These are phyloP conservation scores for Drosophila aff. DNA, from an alignment of 1,140 invertebrate species.

Conservation along the genomic window DNA sequence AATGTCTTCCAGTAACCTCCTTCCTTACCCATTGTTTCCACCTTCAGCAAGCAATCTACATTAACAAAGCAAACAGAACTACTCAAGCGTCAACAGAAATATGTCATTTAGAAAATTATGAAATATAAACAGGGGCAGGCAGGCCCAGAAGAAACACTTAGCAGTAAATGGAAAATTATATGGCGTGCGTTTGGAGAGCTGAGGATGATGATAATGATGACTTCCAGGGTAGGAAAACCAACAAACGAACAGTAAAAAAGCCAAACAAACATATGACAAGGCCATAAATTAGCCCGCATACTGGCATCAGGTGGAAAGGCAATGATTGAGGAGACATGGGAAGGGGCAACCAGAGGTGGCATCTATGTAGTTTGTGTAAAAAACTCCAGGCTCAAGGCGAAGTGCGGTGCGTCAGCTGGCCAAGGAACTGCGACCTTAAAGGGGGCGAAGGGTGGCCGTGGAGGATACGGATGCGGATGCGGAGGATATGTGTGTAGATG, in stretches of 20 bases:
- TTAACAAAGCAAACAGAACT: constrained; percentile 78
- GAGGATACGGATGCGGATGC: not conserved
- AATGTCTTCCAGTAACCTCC: constrained; percentile 23
- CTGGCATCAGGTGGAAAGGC: constrained; percentile 75
- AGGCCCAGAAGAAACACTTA: constrained; percentile 65
- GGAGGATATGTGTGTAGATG: not conserved
- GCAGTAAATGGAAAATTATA: constrained; percentile 74
- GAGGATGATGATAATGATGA: constrained; percentile 35
- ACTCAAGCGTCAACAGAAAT: constrained; percentile 69
- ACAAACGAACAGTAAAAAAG: constrained; percentile 54
- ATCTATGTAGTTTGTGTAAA: constrained; percentile 41
- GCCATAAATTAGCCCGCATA: constrained; percentile 80
- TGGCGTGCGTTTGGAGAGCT: constrained; percentile 44
- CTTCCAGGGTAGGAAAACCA: constrained; percentile 42
- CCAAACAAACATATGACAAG: constrained; percentile 64
- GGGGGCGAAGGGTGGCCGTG: not conserved
- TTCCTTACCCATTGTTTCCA: constrained; percentile 8
- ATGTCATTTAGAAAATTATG: constrained; percentile 79
- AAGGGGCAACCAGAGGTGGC: constrained; percentile 4
- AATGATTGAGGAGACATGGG: constrained; percentile 47
- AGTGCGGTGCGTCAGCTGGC: constrained; percentile 50
- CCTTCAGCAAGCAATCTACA: constrained; percentile 37
- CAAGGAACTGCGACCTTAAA: constrained; percentile 43
- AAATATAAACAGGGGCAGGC: constrained; percentile 54
- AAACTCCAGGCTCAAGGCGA: constrained; percentile 27